A percentile compares a stretch with the other conserved stretches of the same genome.
These are phyloP conservation scores for Marisa cornuarietis DNA, from an alignment of 1,140 invertebrate species.

Conservation along the genomic window DNA sequence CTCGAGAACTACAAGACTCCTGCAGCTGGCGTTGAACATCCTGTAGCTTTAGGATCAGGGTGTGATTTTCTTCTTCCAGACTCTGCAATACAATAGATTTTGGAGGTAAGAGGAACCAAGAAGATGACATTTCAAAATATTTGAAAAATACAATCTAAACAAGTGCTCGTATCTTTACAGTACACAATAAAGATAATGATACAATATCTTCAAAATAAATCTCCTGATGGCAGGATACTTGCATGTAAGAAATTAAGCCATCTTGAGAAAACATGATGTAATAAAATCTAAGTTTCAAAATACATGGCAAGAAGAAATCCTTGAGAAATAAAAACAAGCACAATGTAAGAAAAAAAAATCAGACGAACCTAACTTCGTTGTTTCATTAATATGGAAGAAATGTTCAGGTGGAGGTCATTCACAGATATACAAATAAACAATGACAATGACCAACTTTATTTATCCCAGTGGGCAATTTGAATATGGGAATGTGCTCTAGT, in stretches of 20 bases:
- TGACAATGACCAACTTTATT: too few species aligned
- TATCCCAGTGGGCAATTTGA: too few species aligned
- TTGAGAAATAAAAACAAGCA: not conserved
- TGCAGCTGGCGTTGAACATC: slow-evolving; percentile 86
- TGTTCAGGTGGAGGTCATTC: too few species aligned
- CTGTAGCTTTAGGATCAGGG: slow-evolving; percentile 76
- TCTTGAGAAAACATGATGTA: not conserved
- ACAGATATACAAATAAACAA: not conserved
- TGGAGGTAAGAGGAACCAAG: slow-evolving; percentile 7
- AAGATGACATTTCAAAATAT: not conserved
- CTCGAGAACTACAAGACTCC: slow-evolving; percentile 81
- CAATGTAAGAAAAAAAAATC: too few species aligned
- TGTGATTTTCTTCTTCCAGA: slow-evolving; percentile 79
- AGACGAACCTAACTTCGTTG: too few species aligned
- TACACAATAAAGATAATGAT: not conserved
- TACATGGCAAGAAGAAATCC: not conserved
- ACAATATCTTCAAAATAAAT: not conserved
- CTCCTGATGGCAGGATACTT: not conserved
- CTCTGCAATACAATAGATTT: slow-evolving; percentile 63
- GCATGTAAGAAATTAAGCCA: not conserved
- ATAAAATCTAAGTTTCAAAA: not conserved
- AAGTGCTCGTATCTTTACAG: not conserved
- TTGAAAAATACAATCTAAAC: not conserved
- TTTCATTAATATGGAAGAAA: too few species aligned
- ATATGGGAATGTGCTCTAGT: too few species aligned